Evolutionary conservation across 2,888 invertebrate species (phyloP).

Genomic region (Rhogogaster chlorosoma): DNA sequence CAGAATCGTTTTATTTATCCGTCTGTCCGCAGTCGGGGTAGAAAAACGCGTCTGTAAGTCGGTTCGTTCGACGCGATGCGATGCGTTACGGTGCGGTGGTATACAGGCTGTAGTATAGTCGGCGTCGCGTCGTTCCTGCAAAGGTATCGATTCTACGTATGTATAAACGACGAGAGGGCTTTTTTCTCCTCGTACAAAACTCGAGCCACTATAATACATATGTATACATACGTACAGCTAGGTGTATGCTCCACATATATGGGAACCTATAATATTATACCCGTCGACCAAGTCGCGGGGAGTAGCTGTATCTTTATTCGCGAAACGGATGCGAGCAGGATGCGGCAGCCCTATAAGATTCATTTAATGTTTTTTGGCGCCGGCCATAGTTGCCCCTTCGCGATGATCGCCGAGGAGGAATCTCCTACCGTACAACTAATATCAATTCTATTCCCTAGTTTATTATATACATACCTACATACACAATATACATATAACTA

Average conservation of each 20-base stretch:
- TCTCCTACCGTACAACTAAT: not conserved
- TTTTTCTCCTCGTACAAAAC: conserved; percentile 32
- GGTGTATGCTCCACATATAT: not conserved
- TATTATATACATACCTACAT: not conserved
- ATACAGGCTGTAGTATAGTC: not conserved
- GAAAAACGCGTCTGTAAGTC: conserved; percentile 28
- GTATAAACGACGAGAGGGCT: conserved; percentile 7
- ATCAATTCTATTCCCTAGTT: not conserved
- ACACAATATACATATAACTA: not conserved
- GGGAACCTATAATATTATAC: not conserved
- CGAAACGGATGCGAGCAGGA: not conserved
- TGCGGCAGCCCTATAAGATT: not conserved
- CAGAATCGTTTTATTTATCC: not conserved
- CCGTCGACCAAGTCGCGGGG: not conserved
- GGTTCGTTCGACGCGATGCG: conserved; percentile 5
- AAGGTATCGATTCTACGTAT: conserved; percentile 39
- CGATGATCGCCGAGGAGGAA: not conserved
- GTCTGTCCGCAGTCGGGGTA: not conserved
- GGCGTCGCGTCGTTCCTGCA: conserved; percentile 35
- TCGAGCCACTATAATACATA: not conserved
- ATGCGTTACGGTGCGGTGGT: not conserved
- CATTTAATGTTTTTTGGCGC: conserved; percentile 26
- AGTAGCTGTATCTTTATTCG: not conserved
- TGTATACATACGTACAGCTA: not conserved
- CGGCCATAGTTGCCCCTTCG: not conserved